These are phyloP conservation scores for Xyrauchen texanus DNA, from an alignment of 2,113 vertebrate species.

Conservation along the genomic window DNA sequence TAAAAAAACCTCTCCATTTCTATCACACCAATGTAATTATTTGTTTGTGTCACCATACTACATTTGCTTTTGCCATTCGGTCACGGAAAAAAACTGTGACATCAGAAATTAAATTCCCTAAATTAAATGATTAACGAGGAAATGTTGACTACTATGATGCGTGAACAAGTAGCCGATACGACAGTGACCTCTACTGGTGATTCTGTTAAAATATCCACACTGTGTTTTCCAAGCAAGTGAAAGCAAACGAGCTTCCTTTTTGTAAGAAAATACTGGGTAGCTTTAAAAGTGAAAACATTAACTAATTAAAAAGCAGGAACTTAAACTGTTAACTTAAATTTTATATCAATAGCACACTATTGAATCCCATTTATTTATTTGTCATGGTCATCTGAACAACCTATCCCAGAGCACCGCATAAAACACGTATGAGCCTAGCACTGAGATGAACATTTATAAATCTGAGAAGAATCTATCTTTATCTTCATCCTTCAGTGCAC, in stretches of 20 bases:
- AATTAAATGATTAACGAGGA: not conserved
- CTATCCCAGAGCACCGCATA: no score
- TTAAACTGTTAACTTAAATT: no score
- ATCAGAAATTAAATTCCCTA: not conserved
- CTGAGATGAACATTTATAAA: not conserved
- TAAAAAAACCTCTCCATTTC: not conserved
- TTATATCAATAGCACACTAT: no score
- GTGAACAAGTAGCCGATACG: not conserved
- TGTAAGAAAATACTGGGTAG: no score
- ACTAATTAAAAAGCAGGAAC: no score
- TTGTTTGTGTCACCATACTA: not conserved
- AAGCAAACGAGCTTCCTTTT: not conserved
- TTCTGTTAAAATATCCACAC: not conserved
- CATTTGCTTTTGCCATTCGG: not conserved
- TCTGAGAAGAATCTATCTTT: not conserved
- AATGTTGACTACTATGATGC: not conserved
- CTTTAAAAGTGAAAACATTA: no score
- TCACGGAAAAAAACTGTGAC: not conserved
- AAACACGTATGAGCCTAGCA: no score
- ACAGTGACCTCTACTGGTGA: conserved; percentile 39
- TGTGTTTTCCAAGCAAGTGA: not conserved
- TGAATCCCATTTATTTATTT: no score
- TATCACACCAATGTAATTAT: not conserved
- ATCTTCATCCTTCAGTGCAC: no score
- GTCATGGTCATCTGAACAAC: no score